Conservation (phyloP, 2,113 vertebrate genomes). For the Ophthalmolycus amberensis region DNA sequence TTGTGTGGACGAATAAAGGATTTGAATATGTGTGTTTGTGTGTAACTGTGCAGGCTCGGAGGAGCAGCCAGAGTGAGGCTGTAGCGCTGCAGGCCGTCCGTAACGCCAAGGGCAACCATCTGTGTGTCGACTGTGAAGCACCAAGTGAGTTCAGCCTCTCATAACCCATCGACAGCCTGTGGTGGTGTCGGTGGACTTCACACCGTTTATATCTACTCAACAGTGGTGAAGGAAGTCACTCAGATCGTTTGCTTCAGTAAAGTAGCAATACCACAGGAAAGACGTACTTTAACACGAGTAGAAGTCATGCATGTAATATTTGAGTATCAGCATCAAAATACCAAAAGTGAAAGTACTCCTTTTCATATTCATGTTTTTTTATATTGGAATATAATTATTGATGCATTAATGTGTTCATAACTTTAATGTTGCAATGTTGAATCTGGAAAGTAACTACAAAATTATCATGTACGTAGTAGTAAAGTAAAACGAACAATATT, state of each 20-base stretch:
- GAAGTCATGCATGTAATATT: neutral
- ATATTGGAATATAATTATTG: too few species aligned
- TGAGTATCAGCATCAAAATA: neutral
- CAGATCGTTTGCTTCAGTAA: neutral
- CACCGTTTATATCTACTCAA: neutral
- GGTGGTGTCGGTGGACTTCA: neutral
- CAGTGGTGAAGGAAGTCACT: neutral
- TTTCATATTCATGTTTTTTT: neutral
- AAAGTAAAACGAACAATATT: neutral
- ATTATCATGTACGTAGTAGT: neutral
- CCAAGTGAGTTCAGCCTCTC: constrained; percentile 84
- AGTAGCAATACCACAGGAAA: neutral
- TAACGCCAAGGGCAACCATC: constrained; percentile 93
- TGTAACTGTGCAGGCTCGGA: constrained; percentile 83
- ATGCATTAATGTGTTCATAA: too few species aligned
- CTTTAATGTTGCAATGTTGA: too few species aligned
- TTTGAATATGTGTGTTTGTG: constrained; percentile 1
- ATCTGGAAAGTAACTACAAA: too few species aligned
- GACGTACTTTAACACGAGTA: neutral
- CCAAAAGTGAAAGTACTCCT: neutral
- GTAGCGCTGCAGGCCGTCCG: constrained; percentile 95
- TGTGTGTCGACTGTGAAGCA: constrained; percentile 94
- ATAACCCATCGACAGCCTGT: neutral
- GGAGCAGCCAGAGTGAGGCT: constrained; percentile 95
- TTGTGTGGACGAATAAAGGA: neutral